Percentiles rank a stretch among this genome's conserved stretches.
Evolutionary conservation across 1,140 invertebrate genomes (phyloP).

Genomic region (Brachionus angularis): DNA sequence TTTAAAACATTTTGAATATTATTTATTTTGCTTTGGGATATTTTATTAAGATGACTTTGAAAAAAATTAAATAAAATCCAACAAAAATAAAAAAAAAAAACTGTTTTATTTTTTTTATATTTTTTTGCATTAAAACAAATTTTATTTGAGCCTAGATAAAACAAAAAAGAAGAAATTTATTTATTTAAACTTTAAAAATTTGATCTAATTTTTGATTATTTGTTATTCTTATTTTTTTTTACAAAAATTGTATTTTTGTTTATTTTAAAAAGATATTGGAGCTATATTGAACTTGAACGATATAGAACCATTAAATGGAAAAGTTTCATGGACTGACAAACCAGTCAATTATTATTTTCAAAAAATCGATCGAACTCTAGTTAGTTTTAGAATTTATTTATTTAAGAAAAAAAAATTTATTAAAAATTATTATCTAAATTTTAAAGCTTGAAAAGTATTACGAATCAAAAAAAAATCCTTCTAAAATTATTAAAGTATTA

Average conservation of each 20-base stretch:
- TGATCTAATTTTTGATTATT: no score
- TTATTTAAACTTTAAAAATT: no score
- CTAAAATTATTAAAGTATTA: background rate
- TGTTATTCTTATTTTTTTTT: no score
- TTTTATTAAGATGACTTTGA: no score
- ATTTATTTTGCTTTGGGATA: no score
- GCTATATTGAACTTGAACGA: constrained; percentile 97
- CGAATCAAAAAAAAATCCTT: constrained; percentile 7
- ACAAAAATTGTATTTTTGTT: constrained; percentile 45
- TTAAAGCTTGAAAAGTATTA: constrained; percentile 36
- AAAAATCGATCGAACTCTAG: constrained; percentile 70
- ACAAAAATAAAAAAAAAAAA: no score
- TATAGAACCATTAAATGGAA: constrained; percentile 85
- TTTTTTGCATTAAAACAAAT: no score
- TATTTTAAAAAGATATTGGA: constrained; percentile 85
- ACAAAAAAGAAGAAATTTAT: no score
- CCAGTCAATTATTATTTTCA: constrained; percentile 96
- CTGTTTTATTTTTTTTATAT: no score
- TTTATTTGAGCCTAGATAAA: no score
- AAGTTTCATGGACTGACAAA: constrained; percentile 96
- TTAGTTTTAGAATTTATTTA: background rate
- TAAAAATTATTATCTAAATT: background rate
- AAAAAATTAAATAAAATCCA: no score
- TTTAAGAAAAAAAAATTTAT: constrained; percentile 7
- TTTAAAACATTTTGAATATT: no score